Evolutionary conservation across 2,888 invertebrate species (phyloP), one percentile per base, ranked within the genome.

Genomic region (Pheosia tremula): DNA sequence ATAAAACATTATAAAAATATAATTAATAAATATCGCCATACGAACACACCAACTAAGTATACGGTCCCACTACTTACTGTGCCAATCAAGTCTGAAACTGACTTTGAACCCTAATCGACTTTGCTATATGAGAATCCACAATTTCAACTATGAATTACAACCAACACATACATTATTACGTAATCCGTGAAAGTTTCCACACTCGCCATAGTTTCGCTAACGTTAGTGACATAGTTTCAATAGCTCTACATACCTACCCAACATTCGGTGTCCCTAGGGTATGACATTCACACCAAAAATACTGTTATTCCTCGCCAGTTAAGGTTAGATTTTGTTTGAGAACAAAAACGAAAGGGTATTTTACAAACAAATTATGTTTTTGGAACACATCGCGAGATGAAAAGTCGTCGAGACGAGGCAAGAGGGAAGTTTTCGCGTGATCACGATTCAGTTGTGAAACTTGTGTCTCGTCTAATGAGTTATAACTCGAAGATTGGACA

Each of bases 401-500:
- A 80, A 80, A 78, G 76, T 80, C 74, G 71, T 60, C 63, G 61
- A 68, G 61, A 13, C 64, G 63, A 66, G 64, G 68, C 70, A 67
- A 67, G 68, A 68, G 61, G 61, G 50, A 49, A 55, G 61, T 64
- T 74, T 69, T 67, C 45, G 50, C 57, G 63, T 68, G 69, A 73
- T 71, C 68, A 68, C 64, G 74, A 72, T 69, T 72, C 58, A 62
- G 58, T 69, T 66, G 64, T 62, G 52, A 68, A 60, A 59, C 63
- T 66, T 62, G 49, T 67, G 71, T 72, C 77, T 79, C 82, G 79
- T 80, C 82, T 80, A 80, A 84, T 83, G 81, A 83, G 75, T 82
- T 79, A 80, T 77, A 72, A 74, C 68, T 56, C 62, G 61, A 69
- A 64, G 71, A 74, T 75, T 74, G 73, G 64, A 71, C 69, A 62